Evolutionary conservation across 2,797 vertebrate species (phyloP), one percentile per base, ranked within the genome.

Genomic region (Lates japonicus): DNA sequence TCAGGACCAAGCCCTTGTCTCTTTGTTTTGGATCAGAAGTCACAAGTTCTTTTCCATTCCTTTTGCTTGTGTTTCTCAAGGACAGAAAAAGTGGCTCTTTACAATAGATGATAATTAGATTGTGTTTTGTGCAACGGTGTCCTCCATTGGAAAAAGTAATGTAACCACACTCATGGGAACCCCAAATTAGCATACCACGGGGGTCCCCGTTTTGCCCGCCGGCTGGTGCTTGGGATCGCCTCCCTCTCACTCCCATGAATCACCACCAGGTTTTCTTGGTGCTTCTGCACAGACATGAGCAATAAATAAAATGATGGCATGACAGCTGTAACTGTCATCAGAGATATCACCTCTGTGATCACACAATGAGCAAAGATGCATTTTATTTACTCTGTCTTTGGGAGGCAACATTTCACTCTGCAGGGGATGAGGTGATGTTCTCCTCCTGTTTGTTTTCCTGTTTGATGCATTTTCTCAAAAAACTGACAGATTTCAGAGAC

Each of bases 271-370:
- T 66, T 65, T 63, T 61, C 51, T 64, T 48, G 37, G 31, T 37
- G 11, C 68, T 76, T 12, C 69, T 51, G 33, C 39, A 31, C 62
- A 63, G 48, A 51, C 60, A 55, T 29, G 25, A 41, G 52, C 54
- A 61, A 54, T 76, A 81, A 37, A 87, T 52, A 55, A 63, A 81
- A 48, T 78, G 55, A 60, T 75, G 55, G 39, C 59, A 44, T 58
- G 74, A 76, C 76, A 70, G 31, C 46, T 72, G 44, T 22, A 39
- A 70, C 59, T 80, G 70, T 76, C 66, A 77, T 74, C 65, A 61
- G 51, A 67, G 42, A 42, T 55, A 86, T 82, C 72, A 62, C 20
- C 54, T 63, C 46, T 76, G 59, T 61, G 41, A 80, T 76, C 78
- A 39, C 66, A 19, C 29, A 5, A 19, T 7, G 17, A 77, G 62